Conservation (phyloP, 2,888 invertebrate species). For the Nysson spinosus region DNA sequence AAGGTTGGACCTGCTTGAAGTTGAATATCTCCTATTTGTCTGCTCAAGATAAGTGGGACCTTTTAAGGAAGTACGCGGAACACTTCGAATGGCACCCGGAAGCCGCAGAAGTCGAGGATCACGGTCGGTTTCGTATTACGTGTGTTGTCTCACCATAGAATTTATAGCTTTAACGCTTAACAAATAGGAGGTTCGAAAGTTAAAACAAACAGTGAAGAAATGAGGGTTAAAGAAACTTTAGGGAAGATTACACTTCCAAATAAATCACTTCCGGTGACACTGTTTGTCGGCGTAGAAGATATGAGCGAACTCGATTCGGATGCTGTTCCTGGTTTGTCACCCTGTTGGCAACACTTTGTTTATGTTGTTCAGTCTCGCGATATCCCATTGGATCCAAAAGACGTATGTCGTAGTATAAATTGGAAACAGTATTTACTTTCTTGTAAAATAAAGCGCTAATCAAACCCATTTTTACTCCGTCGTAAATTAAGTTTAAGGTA, state of each 20-base stretch:
- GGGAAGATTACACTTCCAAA: slow-evolving; percentile 3
- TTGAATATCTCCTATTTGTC: slow-evolving; percentile 54
- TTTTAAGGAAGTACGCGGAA: slow-evolving; percentile 59
- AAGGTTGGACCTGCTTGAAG: slow-evolving; percentile 63
- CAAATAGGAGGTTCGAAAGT: slow-evolving; percentile 8
- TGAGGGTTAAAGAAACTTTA: slow-evolving; percentile 4
- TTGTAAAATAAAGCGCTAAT: too few species aligned
- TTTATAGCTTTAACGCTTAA: slow-evolving; percentile 12
- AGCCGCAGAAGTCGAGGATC: background rate
- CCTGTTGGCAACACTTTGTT: slow-evolving; percentile 73
- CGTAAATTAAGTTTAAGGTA: too few species aligned
- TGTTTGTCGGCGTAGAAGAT: slow-evolving; percentile 53
- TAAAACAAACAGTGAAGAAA: slow-evolving; percentile 1
- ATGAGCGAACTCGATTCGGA: slow-evolving; percentile 46
- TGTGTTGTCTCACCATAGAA: background rate
- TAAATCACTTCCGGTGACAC: slow-evolving; percentile 38
- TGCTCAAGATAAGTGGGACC: slow-evolving; percentile 62
- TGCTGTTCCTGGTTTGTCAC: slow-evolving; percentile 67
- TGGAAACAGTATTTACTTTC: background rate
- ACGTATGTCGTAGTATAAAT: slow-evolving; percentile 46
- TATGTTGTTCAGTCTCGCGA: slow-evolving; percentile 74
- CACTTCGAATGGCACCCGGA: slow-evolving; percentile 51
- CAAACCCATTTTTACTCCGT: too few species aligned
- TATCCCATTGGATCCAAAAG: slow-evolving; percentile 68
- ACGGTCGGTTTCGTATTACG: slow-evolving; percentile 5